Evolutionary conservation across 1,140 invertebrate genomes (phyloP).

Genomic region (Stegodyphus dumicola): DNA sequence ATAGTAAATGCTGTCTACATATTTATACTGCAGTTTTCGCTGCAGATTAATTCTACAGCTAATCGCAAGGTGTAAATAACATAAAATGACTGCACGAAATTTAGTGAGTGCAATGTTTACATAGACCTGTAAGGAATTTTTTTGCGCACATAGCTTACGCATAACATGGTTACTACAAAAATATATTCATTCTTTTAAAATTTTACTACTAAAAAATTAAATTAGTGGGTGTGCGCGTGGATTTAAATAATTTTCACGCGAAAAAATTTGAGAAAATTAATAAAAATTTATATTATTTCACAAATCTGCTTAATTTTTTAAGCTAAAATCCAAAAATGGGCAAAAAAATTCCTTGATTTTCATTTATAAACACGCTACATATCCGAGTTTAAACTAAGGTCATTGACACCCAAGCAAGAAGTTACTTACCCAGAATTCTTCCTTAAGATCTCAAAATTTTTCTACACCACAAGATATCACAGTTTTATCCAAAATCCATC

Average conservation of each 20-base stretch:
- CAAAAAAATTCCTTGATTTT: slow-evolving; percentile 11
- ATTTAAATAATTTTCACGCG: no score
- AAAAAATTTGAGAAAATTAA: no score
- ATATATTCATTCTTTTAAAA: no score
- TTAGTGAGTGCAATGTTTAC: neutral
- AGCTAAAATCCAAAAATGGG: no score
- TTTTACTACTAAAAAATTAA: no score
- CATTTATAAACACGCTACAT: slow-evolving; percentile 19
- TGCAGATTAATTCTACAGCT: neutral
- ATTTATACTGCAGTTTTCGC: neutral
- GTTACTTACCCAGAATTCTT: slow-evolving; percentile 28
- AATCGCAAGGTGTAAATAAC: neutral
- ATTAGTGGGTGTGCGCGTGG: no score
- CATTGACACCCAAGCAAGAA: slow-evolving; percentile 35
- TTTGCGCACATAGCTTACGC: no score
- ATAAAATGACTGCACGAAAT: neutral
- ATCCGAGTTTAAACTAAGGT: slow-evolving; percentile 32
- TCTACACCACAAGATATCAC: neutral
- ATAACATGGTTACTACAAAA: no score
- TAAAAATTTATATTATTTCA: no score
- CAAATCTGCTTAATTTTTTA: no score
- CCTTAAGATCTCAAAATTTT: neutral
- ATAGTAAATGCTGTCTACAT: neutral
- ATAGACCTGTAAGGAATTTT: neutral
- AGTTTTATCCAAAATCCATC: slow-evolving; percentile 46